Evolutionary conservation across 2,113 vertebrate species (phyloP), one percentile per base, ranked within the genome.

Genomic region (Archilochus colubris): DNA sequence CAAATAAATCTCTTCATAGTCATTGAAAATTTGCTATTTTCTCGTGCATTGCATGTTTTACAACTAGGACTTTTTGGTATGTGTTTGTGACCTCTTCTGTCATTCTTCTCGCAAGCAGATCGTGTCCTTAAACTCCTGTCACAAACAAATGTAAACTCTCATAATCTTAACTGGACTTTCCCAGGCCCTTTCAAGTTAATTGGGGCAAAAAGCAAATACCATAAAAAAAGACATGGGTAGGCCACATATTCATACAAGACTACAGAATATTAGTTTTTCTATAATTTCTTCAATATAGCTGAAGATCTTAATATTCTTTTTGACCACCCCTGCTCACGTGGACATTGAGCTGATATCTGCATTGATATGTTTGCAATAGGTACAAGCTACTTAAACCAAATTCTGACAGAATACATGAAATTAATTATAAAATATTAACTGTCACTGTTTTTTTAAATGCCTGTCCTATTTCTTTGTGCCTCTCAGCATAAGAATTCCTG

Each of bases 341-440:
- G 86, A 94, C 86, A 58, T 1, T 43, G 67, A 97, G 92, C 46
- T 95, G 96, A 94, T 24, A 58, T 92, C 94, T 97, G 93, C 57
- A 78, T 16, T 48, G 88, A 95, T 24, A 94, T 25, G 61, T 93
- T 93, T 94, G 86, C 88, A 81, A 10, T 17, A 88, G 78, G 85
- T 97, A 36, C 33, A 7, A 66, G 66, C n/a, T 15, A 40, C 83
- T 80, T 97, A 94, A 97, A 97, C 88, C 12, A 30, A 88, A 95
- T 88, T 44, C 88, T 88, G 72, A 94, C 78, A 77, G 19, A 75
- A 88, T 74, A 72, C 18, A 74, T 25, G 89, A 91, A 86, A 84
- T 0, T 0, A 30, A 80, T 61, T 16, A 64, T 55, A 82, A 91
- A 66, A 87, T 89, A 43, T 70, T 92, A 88, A 84, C 36, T 68